Percentiles rank a stretch among this genome's conserved stretches.
Conservation (phyloP, 1,140 invertebrate species). For the Arion vulgaris region DNA sequence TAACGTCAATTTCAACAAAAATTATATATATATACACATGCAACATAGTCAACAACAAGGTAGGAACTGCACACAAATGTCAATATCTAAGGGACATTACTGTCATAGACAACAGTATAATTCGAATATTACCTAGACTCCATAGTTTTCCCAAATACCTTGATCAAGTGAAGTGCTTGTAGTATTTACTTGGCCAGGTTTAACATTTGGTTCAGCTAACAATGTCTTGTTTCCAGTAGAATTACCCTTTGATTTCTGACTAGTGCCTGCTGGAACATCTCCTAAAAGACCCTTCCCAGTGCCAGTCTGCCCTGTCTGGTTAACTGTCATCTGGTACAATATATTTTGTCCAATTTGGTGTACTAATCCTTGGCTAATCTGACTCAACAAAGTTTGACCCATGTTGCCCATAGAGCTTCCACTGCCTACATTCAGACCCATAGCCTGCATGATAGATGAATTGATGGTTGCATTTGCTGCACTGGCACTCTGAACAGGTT, state of each 20-base stretch:
- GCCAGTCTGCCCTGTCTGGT: neutral
- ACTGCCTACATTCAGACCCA: slow-evolving; percentile 28
- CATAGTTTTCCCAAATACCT: slow-evolving; percentile 8
- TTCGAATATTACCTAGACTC: neutral
- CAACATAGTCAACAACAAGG: no score
- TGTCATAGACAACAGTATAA: no score
- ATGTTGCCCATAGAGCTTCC: slow-evolving; percentile 4
- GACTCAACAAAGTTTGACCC: slow-evolving; percentile 21
- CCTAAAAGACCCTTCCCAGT: slow-evolving; percentile 15
- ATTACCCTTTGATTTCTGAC: neutral
- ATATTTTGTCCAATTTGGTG: slow-evolving; percentile 35
- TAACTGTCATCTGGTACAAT: slow-evolving; percentile 20
- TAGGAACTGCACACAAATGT: no score
- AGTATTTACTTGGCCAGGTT: neutral
- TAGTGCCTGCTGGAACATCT: neutral
- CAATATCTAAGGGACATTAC: no score
- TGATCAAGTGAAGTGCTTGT: neutral
- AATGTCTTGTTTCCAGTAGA: neutral
- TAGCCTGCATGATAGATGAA: slow-evolving; percentile 14
- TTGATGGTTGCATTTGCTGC: neutral
- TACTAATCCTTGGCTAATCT: slow-evolving; percentile 34
- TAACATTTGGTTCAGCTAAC: slow-evolving; percentile 5
- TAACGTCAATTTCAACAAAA: no score
- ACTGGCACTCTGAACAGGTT: neutral
- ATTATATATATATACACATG: no score